A percentile compares a stretch with the other conserved stretches of the same genome.
Evolutionary conservation across 1,140 invertebrate species (phyloP).

Genomic region (Caenorhabditis elegans): DNA sequence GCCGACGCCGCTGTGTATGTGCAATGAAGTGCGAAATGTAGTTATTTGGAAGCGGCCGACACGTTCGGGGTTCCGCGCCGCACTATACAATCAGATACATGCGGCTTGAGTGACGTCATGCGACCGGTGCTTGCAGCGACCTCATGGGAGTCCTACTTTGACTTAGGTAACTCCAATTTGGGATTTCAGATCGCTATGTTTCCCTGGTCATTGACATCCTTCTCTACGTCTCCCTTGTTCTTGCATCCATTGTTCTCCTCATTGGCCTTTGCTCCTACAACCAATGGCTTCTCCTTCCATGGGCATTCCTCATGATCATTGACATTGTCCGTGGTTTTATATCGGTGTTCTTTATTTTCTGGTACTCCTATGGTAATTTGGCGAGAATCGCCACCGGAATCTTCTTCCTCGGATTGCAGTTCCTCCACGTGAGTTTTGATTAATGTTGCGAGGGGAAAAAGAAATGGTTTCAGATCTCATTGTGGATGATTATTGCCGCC

Average conservation of each 20-base stretch:
- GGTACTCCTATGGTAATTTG: slow-evolving; percentile 61
- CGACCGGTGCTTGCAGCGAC: too few species aligned
- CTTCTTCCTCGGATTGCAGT: slow-evolving; percentile 65
- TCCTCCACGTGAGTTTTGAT: slow-evolving; percentile 59
- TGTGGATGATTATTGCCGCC: slow-evolving; percentile 60
- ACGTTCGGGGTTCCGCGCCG: too few species aligned
- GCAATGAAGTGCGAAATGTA: too few species aligned
- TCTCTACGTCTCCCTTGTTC: slow-evolving; percentile 56
- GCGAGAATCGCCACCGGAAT: slow-evolving; percentile 64
- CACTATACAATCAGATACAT: too few species aligned
- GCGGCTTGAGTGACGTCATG: too few species aligned
- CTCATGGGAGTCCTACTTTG: too few species aligned
- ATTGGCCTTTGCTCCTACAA: slow-evolving; percentile 53
- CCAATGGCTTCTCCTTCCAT: slow-evolving; percentile 64
- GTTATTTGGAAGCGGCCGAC: too few species aligned
- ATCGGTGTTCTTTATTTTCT: slow-evolving; percentile 62
- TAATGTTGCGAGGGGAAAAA: not conserved
- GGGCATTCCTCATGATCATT: slow-evolving; percentile 60
- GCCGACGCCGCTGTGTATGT: too few species aligned
- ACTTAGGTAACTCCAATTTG: too few species aligned
- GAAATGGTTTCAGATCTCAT: slow-evolving; percentile 56
- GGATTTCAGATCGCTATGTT: slow-evolving; percentile 50
- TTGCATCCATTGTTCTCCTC: slow-evolving; percentile 59
- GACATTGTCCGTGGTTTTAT: slow-evolving; percentile 64
- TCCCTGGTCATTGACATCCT: slow-evolving; percentile 54